Base-by-base conservation (phyloP, 92 coral and sea anemone species). In the Chrysogorgia sp. region DNA sequence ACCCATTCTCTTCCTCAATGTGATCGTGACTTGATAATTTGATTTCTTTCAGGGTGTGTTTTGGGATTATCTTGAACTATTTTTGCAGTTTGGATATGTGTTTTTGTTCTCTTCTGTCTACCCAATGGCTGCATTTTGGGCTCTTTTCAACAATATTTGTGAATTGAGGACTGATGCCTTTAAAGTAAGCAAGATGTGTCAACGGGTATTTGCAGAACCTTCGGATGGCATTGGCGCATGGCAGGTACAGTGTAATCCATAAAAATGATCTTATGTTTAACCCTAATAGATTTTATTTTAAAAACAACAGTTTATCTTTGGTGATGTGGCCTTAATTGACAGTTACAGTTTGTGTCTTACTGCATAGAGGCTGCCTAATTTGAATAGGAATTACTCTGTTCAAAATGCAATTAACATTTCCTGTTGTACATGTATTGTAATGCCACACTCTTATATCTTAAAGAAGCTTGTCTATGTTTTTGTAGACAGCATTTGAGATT, bases 111-210 rank as follows among this genome's bases (percentile, higher is more conserved):
- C 99, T 2, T 96, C 99, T 24, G 99, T 92, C 12, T 96, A 96
- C 67, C 99, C 99, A 45, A 96, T 96, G 99, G 99, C 99, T 19
- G 88, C 99, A 6, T 96, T 96, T 70, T 96, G 99, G 99, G 92
- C 99, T 2, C 76, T 96, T 14, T 85, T 96, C 47, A 96, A 96
- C 80, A 96, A 96, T 66, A 97, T 96, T 31, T 83, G 89, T 29
- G 99, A 96, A 79, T 81, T 96, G 35, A 91, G 99, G 40, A 96
- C 99, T 9, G 99, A 96, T 49, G 99, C 97, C 22, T 96, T 96
- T 81, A 96, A 96, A 81, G 74, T 96, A 86, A 89, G 97, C 74
- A 85, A 93, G 41, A 89, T 96, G 60, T 89, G 74, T 81, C 99
- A 96, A 74, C 82, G 99, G 68, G 90, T 94, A 12, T 96, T 96